Base-by-base conservation (phyloP, 2,888 invertebrate species). In the Xestia ashworthii region DNA sequence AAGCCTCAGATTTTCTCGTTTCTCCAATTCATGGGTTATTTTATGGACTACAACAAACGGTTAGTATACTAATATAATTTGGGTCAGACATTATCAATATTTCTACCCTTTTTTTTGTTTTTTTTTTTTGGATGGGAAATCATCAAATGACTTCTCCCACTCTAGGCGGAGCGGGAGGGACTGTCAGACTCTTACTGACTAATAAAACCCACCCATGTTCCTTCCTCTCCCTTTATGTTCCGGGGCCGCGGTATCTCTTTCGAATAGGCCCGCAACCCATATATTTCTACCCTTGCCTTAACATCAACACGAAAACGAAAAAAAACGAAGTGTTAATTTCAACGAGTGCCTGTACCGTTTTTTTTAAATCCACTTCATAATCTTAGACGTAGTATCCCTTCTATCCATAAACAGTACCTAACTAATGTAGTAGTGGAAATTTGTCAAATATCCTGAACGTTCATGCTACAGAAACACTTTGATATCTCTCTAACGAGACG, bases 401-500 rank as follows among this genome's bases (percentile, higher is more conserved):
- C n/a, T n/a, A 55, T 11, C n/a, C 5, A n/a, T n/a, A 53, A 53
- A n/a, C 22, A 58, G 25, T 25, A 14, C 58, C 25, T 25, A 58
- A 14, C 25, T 58, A 25, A 58, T 58, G 11, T 38, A 41, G 25
- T n/a, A 19, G 1, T 8, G 19, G 79, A 25, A 71, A 67, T 50
- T 75, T 53, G 9, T 50, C n/a, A 72, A 78, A 48, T 44, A 0
- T 38, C 68, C 69, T 25, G n/a, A 76, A 66, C 69, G 62, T 41
- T 12, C 32, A 76, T 19, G 65, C 38, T 22, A 55, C 82, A n/a
- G 68, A 48, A 38, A 82, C 85, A 65, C 72, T 78, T 73, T 78
- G 67, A 76, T 81, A 78, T 77, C 71, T 68, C 77, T 73, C 78
- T 84, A 85, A 87, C 80, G 81, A 86, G 79, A 69, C 77, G 69